Conservation (phyloP, 92 coral and sea anemone genomes). For the Paragorgia papillata region DNA sequence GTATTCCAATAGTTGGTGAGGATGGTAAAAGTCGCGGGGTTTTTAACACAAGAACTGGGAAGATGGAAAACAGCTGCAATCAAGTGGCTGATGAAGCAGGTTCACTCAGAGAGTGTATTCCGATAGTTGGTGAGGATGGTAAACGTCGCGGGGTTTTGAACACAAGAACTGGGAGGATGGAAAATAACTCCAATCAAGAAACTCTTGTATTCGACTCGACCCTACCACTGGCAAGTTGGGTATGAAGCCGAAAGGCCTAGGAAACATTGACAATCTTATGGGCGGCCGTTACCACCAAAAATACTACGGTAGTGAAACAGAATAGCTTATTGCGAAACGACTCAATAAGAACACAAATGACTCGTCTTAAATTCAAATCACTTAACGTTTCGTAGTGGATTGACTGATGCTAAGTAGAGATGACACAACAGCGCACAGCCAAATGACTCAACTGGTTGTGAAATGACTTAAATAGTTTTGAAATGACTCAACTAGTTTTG, state of each 20-base stretch:
- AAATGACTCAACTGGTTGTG: too few species aligned
- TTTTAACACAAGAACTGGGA: conserved; percentile 24
- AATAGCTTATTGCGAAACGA: too few species aligned
- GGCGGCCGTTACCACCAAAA: too few species aligned
- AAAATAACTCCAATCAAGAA: background rate
- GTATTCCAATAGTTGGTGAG: background rate
- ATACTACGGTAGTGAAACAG: too few species aligned
- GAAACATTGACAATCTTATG: too few species aligned
- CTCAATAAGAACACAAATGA: too few species aligned
- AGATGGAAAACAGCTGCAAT: background rate
- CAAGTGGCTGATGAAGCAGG: background rate
- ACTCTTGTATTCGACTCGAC: background rate
- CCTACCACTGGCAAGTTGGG: background rate
- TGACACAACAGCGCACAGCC: too few species aligned
- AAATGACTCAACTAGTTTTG: too few species aligned
- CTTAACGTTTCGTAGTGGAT: too few species aligned
- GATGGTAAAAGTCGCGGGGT: background rate
- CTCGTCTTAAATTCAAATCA: too few species aligned
- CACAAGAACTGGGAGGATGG: conserved; percentile 18
- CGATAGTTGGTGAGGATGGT: conserved; percentile 3
- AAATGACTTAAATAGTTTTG: too few species aligned
- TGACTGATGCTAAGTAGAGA: too few species aligned
- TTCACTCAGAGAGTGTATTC: background rate
- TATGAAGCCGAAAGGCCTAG: background rate
- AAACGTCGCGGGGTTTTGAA: background rate